Percentiles rank a stretch among this genome's conserved stretches.
Conservation (phyloP, 2,888 invertebrate species). For the Acholoe squamosa region DNA sequence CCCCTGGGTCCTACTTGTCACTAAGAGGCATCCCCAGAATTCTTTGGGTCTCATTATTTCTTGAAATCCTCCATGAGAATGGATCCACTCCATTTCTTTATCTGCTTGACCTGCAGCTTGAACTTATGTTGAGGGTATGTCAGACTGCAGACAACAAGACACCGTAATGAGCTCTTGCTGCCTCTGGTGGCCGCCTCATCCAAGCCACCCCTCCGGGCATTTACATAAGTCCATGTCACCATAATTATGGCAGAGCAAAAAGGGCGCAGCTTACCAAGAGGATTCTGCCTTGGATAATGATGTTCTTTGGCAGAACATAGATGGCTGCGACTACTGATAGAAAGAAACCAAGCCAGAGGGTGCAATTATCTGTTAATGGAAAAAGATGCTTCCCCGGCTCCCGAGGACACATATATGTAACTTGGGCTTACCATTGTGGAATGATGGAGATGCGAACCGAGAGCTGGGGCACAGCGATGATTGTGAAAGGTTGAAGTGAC, state of each 20-base stretch:
- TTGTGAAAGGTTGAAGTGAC: no score
- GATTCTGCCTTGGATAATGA: slow-evolving; percentile 22
- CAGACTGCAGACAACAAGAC: neutral
- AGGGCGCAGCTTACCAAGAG: neutral
- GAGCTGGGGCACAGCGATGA: no score
- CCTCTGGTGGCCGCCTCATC: slow-evolving; percentile 20
- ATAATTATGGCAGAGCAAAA: slow-evolving; percentile 8
- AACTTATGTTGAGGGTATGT: neutral
- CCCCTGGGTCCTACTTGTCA: neutral
- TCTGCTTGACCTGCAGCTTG: neutral
- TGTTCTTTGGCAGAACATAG: slow-evolving; percentile 15
- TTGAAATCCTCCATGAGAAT: neutral
- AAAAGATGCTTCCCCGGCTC: neutral
- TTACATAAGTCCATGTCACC: slow-evolving; percentile 45
- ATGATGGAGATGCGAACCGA: no score
- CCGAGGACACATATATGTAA: no score
- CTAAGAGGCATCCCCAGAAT: neutral
- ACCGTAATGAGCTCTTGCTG: slow-evolving; percentile 1
- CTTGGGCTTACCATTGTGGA: no score
- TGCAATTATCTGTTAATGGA: slow-evolving; percentile 33
- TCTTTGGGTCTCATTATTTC: neutral
- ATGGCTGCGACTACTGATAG: neutral
- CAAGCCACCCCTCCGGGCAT: slow-evolving; percentile 8
- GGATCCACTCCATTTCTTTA: neutral
- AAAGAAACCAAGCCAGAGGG: slow-evolving; percentile 16